A percentile compares a stretch with the other conserved stretches of the same genome.
phyloP scores from a whole-genome alignment of 2,797 vertebrate genomes.

The Phalanger gymnotis region DNA sequence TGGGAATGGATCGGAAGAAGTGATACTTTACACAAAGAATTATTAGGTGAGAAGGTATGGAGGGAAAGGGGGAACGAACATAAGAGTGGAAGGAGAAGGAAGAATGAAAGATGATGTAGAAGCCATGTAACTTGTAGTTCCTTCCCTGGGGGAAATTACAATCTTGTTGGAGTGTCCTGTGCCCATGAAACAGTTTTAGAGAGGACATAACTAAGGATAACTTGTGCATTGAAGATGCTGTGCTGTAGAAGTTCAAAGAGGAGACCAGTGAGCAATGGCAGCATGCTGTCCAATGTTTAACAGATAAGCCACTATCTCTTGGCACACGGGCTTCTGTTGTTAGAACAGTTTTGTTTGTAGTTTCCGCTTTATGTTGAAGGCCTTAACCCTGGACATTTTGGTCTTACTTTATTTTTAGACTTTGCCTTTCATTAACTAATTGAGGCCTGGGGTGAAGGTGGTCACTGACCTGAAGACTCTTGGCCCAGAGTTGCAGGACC shows the following conservation, averaged over 20 bases:
- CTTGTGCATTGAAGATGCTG: background rate
- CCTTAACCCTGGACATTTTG: slow-evolving; percentile 50
- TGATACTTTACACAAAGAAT: background rate
- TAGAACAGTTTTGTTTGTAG: slow-evolving; percentile 40
- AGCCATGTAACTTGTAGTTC: background rate
- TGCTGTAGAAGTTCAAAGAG: background rate
- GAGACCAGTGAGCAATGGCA: background rate
- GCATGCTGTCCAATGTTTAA: background rate
- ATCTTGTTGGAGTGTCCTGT: background rate
- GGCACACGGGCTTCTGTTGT: slow-evolving; percentile 6
- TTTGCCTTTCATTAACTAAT: slow-evolving; percentile 53
- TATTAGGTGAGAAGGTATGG: background rate
- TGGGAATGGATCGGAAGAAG: background rate
- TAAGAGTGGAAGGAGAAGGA: background rate
- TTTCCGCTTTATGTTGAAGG: slow-evolving; percentile 38
- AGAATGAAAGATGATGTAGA: background rate
- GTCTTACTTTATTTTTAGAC: slow-evolving; percentile 60
- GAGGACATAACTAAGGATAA: background rate
- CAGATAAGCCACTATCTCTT: background rate
- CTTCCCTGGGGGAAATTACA: background rate
- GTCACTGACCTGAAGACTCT: background rate
- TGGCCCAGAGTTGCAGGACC: slow-evolving; percentile 13
- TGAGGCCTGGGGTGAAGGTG: slow-evolving; percentile 26
- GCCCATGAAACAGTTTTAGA: background rate
- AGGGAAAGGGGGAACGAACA: background rate